A percentile compares a stretch with the other conserved stretches of the same genome.
Conservation (phyloP, 2,797 vertebrate genomes). For the Benthosema pterotum region DNA sequence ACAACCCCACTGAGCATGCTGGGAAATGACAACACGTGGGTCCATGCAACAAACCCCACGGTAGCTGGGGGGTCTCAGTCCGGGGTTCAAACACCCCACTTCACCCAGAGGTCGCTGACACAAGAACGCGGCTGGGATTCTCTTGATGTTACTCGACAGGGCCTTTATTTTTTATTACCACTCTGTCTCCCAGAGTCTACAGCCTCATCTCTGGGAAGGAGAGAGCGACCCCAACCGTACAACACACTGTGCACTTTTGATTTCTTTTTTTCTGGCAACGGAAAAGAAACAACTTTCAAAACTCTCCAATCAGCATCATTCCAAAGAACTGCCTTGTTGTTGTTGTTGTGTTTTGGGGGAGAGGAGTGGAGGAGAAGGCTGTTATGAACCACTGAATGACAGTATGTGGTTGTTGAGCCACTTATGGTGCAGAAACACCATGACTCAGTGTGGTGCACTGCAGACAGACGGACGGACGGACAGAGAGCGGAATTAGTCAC, state of each 20-base stretch:
- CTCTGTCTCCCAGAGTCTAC: not conserved
- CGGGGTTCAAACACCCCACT: not conserved
- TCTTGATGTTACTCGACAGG: constrained; percentile 6
- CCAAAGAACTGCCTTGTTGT: constrained; percentile 78
- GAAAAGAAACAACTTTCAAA: constrained; percentile 40
- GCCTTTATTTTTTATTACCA: constrained; percentile 19
- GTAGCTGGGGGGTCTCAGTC: too few relatives aligned
- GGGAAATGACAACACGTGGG: constrained; percentile 66
- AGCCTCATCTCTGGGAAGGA: constrained; percentile 56
- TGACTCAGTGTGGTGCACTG: constrained; percentile 24
- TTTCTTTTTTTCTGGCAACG: constrained; percentile 48
- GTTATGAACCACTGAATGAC: constrained; percentile 35
- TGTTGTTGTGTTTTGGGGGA: constrained; percentile 40
- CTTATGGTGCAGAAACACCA: constrained; percentile 17
- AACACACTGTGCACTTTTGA: constrained; percentile 79
- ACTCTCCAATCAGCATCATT: constrained; percentile 77
- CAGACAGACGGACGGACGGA: constrained; percentile 25
- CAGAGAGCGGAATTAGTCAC: constrained; percentile 33
- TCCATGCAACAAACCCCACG: not conserved
- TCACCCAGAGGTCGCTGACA: constrained; percentile 2
- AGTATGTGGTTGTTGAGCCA: constrained; percentile 41
- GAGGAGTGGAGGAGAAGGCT: constrained; percentile 29
- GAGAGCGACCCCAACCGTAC: constrained; percentile 50
- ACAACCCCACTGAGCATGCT: constrained; percentile 80
- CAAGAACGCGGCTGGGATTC: not conserved